A percentile compares a stretch with the other conserved stretches of the same genome.
Evolutionary conservation across 2,113 vertebrate genomes (phyloP).

Genomic region (Oryzias melastigma): DNA sequence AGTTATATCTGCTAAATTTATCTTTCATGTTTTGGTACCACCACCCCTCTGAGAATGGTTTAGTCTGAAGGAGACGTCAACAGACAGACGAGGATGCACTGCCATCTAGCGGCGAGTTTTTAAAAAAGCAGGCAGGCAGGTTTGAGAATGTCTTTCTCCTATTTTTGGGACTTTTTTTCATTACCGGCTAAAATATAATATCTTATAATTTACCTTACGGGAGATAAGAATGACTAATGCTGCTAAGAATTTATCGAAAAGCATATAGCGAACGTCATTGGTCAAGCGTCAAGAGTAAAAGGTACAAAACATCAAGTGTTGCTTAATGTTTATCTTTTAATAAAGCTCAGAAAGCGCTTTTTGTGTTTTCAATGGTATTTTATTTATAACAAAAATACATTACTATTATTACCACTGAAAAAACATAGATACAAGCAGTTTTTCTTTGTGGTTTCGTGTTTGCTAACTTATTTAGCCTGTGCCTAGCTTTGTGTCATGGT

Average conservation of each 20-base stretch:
- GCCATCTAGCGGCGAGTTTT: slow-evolving; percentile 53
- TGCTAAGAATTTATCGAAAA: not conserved
- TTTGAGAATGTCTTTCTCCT: not conserved
- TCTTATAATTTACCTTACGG: not conserved
- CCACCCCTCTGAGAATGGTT: slow-evolving; percentile 48
- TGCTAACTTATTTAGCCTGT: slow-evolving; percentile 4
- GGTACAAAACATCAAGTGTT: no score
- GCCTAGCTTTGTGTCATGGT: slow-evolving; percentile 35
- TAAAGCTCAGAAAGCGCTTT: not conserved
- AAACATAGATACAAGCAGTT: no score
- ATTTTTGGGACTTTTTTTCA: no score
- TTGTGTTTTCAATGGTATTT: not conserved
- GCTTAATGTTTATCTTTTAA: not conserved
- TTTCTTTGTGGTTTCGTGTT: not conserved
- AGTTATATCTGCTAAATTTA: not conserved
- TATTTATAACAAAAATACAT: not conserved
- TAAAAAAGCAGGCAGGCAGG: not conserved
- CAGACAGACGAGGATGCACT: slow-evolving; percentile 3
- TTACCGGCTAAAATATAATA: no score
- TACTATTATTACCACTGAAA: not conserved
- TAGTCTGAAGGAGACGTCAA: not conserved
- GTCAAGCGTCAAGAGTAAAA: not conserved
- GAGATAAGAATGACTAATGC: not conserved
- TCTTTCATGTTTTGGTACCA: not conserved
- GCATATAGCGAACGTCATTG: not conserved